Base-by-base conservation (phyloP, 2,888 invertebrate genomes). In the Lapara coniferarum region DNA sequence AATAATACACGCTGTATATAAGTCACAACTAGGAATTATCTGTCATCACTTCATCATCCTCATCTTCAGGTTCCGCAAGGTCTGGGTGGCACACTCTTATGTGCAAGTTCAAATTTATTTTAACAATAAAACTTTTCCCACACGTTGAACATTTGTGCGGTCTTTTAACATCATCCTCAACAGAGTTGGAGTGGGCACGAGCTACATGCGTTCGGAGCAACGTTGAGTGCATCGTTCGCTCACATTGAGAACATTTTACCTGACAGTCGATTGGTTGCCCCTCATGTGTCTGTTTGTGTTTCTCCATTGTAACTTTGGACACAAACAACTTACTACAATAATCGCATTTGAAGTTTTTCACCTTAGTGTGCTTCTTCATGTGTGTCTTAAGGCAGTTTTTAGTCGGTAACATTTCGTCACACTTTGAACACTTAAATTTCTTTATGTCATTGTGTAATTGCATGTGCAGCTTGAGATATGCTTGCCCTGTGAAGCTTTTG, bases 291-390 rank as follows among this genome's bases (percentile, higher is more conserved):
- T 89, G 89, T 68, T 89, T 82, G 68, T 93, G 93, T 69, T 92
- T 92, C 73, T 93, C 93, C 93, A 93, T 93, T 0, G 93, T 93
- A 2, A 93, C 91, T 79, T 92, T 93, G 0, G 93, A 93, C 0
- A 93, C 93, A 81, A 93, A 93, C 44, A 89, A 78, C 81, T 93
- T 93, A 57, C 87, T 87, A 73, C 93, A 93, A 66, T 85, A 89
- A 70, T 93, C 93, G 58, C 93, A 93, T 75, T 93, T 93, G 71
- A 93, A 93, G 75, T 93, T 93, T 85, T 93, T 93, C 0, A 93
- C 92, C 78, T 93, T 93, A 0, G 93, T 90, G 72, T 93, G 93
- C 71, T 93, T 93, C 69, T 93, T 93, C 93, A 93, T 93, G 76
- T 93, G 93, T 4, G 88, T 85, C 82, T 93, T 93, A 44, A 93